phyloP scores from a whole-genome alignment of 2,113 vertebrate species.

The Phaethornis superciliosus region DNA sequence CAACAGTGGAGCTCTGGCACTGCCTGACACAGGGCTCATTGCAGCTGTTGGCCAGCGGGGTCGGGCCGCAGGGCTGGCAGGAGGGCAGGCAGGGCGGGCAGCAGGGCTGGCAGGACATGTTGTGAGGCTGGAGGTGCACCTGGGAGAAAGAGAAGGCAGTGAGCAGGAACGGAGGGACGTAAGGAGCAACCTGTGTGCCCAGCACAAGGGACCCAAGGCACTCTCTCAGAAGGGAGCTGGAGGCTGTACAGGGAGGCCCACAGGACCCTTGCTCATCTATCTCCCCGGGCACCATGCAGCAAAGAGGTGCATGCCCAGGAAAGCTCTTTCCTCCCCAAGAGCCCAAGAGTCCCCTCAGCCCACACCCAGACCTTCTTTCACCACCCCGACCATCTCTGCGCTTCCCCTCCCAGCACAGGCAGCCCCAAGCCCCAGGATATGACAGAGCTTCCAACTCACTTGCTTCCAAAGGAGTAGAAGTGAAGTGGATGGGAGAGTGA shows the following conservation, averaged over 20 bases:
- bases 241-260: background rate
- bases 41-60: background rate
- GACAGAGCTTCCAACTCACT: background rate
- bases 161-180: no score
- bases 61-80: background rate
- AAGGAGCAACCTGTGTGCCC: no score
- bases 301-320: background rate
- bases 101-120: background rate
- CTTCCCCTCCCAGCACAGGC: background rate
- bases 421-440: background rate
- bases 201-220: background rate
- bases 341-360: background rate
- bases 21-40: background rate
- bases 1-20: background rate
- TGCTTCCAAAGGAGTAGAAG: background rate
- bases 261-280: accelerated
- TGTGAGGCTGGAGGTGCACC: background rate
- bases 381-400: background rate
- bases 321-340: background rate
- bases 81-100: background rate
- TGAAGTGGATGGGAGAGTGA: background rate
- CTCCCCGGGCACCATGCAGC: accelerated
- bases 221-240: background rate
- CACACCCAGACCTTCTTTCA: background rate
- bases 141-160: background rate